These are phyloP conservation scores for Mus spicilegus DNA, from an alignment of 2,113 vertebrate genomes.

Conservation along the genomic window DNA sequence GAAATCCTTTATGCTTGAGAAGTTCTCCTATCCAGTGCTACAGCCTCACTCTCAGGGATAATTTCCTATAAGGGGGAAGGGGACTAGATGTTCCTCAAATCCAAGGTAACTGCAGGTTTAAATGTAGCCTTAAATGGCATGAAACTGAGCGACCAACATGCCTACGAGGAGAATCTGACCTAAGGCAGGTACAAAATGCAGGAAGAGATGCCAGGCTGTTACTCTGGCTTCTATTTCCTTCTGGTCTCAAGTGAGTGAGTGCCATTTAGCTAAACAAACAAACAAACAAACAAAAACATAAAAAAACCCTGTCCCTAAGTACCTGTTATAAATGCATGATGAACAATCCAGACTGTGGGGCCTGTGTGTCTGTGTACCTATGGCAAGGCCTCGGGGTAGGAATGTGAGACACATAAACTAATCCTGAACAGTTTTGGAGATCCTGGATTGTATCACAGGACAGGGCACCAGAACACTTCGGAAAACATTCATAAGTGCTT, in stretches of 20 bases:
- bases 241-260: not conserved
- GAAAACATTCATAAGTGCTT: slow-evolving; percentile 60
- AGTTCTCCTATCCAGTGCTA: not conserved
- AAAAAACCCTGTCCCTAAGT: not conserved
- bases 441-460: not conserved
- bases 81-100: not conserved
- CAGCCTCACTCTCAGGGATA: too few species aligned
- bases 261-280: not conserved
- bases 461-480: slow-evolving; percentile 28
- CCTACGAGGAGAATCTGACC: not conserved
- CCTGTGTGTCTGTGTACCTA: not conserved
- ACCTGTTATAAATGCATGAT: not conserved
- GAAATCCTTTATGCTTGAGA: not conserved
- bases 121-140: not conserved
- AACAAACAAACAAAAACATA: not conserved
- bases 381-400: not conserved
- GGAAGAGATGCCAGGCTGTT: not conserved
- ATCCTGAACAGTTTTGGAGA: slow-evolving; percentile 42
- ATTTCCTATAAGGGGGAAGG: not conserved
- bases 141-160: too few species aligned
- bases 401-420: not conserved
- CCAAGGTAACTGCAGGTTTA: not conserved
- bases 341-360: not conserved
- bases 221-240: not conserved
- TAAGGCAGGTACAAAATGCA: not conserved